Base-by-base conservation (phyloP, 1,140 invertebrate genomes). In the Brachionus koreanus region DNA sequence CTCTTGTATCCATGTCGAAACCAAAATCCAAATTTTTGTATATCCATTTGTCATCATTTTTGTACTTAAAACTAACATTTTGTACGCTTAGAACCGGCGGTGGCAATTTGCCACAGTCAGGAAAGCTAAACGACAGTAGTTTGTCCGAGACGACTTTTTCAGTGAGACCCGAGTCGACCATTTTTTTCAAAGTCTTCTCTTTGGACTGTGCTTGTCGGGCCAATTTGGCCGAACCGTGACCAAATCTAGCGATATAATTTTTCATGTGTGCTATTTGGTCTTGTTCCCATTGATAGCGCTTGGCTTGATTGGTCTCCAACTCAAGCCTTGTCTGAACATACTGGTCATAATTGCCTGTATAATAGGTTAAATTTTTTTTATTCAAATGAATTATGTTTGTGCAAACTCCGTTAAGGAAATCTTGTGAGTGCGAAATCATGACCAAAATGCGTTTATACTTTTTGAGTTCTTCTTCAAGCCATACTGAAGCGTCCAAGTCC, bases 351-450 rank as follows among this genome's bases (percentile, higher is more conserved):
- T 98, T 93, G 85, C 93, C 93, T 90, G 92, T 65, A 89, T 83
- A 84, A 63, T 25, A 46, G 16, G 52, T 39, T 19, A 46, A 37
- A 61, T 94, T 93, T 85, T 94, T 94, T 86, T 97, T 93, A 86
- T 95, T 93, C 86, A 99, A 92, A 88, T 99, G 96, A 85, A 99
- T 93, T 79, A 98, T 98, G 88, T 99, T 98, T 16, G 95, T 99
- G 89, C 97, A 99, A 57, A 99, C 95, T 83, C 97, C 97, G 89
- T 99, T 99, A 83, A 99, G 90, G 87, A 99, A 99, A 92, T 99
- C 98, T 91, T 99, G 97, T n/a, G 98, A 99, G 89, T 99, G 98
- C 1, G 97, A 99, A 84, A 99, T 96, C 69, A 99, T 92, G n/a
- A 99, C 94, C 84, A 99, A 89, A 88, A 98, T 98, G 85, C 96